Evolutionary conservation across 2,113 vertebrate species (phyloP).

Genomic region (Illadopsis cleaveri): DNA sequence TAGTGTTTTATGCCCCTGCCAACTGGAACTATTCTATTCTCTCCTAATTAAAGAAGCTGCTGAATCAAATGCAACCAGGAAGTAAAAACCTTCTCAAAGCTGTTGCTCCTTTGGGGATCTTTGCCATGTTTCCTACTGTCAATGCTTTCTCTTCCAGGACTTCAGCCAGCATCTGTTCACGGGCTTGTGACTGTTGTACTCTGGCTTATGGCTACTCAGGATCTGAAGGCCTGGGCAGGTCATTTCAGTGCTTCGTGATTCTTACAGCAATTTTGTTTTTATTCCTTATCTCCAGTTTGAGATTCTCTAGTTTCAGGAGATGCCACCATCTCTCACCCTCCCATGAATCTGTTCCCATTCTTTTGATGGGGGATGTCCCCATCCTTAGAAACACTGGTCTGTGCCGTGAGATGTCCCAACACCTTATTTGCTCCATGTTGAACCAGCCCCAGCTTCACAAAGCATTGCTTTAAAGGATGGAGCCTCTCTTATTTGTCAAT

Average conservation of each 20-base stretch:
- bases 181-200: neutral
- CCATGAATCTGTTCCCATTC: neutral
- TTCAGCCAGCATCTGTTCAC: rapidly evolving
- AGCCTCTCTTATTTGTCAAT: neutral
- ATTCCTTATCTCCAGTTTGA: neutral
- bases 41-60: neutral
- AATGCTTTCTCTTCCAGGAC: neutral
- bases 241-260: neutral
- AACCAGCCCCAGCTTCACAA: neutral
- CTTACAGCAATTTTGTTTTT: neutral
- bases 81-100: neutral
- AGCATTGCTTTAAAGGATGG: neutral
- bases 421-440: neutral
- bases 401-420: neutral
- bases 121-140: neutral
- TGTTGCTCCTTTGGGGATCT: neutral
- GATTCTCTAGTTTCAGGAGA: neutral
- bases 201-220: too few species aligned
- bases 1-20: neutral
- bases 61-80: neutral
- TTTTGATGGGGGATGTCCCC: neutral
- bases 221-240: neutral
- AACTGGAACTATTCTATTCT: neutral
- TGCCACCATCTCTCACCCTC: neutral
- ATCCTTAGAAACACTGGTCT: neutral